Evolutionary conservation across 2,888 invertebrate species (phyloP).

Genomic region (Drosophila peninsularis): DNA sequence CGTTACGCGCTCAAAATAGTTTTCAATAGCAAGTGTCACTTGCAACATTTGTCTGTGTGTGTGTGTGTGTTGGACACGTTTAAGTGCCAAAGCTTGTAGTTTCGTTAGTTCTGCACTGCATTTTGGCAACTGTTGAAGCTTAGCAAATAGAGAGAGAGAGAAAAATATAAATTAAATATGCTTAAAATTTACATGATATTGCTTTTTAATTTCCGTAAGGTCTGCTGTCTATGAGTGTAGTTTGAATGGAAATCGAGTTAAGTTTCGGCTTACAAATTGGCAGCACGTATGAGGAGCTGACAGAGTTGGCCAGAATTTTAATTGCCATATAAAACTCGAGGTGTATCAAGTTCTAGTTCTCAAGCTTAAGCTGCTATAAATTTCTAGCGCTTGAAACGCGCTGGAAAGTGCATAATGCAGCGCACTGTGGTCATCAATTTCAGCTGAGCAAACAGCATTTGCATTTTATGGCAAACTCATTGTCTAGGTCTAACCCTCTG

Average conservation of each 20-base stretch:
- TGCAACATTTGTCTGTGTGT: slow-evolving; percentile 2
- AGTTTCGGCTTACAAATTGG: neutral
- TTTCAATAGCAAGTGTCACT: slow-evolving; percentile 31
- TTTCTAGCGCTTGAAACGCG: neutral
- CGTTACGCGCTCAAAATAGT: slow-evolving; percentile 32
- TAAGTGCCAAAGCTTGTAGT: slow-evolving; percentile 57
- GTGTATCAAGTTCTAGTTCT: no score
- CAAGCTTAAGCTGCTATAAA: slow-evolving; percentile 1
- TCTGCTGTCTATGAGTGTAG: neutral
- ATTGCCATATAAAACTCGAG: neutral
- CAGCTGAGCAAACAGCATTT: slow-evolving; percentile 51
- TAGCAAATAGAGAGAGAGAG: slow-evolving; percentile 6
- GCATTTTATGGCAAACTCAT: slow-evolving; percentile 56
- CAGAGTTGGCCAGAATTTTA: neutral
- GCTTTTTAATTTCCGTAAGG: slow-evolving; percentile 8
- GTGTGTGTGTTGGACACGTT: slow-evolving; percentile 20
- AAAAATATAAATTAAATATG: slow-evolving; percentile 22
- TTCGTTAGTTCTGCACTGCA: slow-evolving; percentile 33
- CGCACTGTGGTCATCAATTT: slow-evolving; percentile 40
- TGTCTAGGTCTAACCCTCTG: slow-evolving; percentile 57
- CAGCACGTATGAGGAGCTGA: no score
- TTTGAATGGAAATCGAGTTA: neutral
- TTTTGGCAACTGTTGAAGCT: slow-evolving; percentile 24
- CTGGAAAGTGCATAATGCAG: slow-evolving; percentile 29
- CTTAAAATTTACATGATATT: slow-evolving; percentile 7